Percentiles rank a stretch among this genome's conserved stretches.
Conservation (phyloP, 2,797 vertebrate genomes). For the Eremophila alpestris region DNA sequence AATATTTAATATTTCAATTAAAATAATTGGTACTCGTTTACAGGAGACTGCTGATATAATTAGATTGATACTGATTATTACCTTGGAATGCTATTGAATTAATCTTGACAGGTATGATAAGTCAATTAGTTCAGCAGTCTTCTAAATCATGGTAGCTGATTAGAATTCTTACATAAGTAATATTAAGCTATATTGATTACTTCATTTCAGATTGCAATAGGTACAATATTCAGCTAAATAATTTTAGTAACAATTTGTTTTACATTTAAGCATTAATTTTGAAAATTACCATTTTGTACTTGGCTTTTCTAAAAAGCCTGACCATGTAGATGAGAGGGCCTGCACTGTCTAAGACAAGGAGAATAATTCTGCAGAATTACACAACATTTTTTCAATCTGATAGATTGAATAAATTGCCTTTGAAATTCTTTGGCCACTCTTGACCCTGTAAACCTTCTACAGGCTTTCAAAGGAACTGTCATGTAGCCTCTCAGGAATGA, state of each 20-base stretch:
- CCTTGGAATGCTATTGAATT: slow-evolving; percentile 39
- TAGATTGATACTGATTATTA: slow-evolving; percentile 63
- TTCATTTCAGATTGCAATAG: background rate
- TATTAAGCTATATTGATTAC: background rate
- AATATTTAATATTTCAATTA: slow-evolving; percentile 70
- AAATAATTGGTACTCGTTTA: slow-evolving; percentile 58
- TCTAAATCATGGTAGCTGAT: background rate
- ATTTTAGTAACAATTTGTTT: background rate
- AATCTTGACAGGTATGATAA: slow-evolving; percentile 28
- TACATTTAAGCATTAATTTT: background rate
- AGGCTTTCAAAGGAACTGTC: background rate
- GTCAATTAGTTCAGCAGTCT: slow-evolving; percentile 18
- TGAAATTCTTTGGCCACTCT: background rate
- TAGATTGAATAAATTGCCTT: slow-evolving; percentile 5
- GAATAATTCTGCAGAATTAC: slow-evolving; percentile 1
- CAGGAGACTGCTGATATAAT: slow-evolving; percentile 46
- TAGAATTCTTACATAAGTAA: background rate
- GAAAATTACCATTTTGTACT: background rate
- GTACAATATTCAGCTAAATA: background rate
- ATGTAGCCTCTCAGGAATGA: background rate
- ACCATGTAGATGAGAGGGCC: background rate
- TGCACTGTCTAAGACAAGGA: background rate
- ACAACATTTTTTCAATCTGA: background rate
- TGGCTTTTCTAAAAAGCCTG: background rate
- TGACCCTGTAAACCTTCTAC: background rate